A percentile compares a stretch with the other conserved stretches of the same genome.
Conservation (phyloP, 2,888 invertebrate genomes). For the Pecten maximus region DNA sequence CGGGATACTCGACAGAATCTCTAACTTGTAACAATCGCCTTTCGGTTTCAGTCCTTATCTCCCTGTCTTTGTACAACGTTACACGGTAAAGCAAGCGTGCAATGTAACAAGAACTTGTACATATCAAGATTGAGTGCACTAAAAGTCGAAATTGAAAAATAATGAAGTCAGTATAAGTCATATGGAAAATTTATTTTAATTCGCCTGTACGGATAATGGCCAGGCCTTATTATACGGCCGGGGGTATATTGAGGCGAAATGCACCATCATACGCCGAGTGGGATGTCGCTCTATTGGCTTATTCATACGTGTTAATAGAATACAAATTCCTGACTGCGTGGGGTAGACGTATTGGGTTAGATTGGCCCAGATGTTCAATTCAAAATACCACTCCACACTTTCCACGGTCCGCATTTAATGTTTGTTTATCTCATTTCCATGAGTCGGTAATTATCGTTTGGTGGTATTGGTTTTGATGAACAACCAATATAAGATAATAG, state of each 20-base stretch:
- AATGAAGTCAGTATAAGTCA: constrained; percentile 45
- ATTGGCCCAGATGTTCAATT: constrained; percentile 30
- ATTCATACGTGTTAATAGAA: constrained; percentile 29
- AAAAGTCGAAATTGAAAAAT: constrained; percentile 47
- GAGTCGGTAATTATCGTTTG: neutral
- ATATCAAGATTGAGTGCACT: constrained; percentile 50
- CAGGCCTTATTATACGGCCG: constrained; percentile 20
- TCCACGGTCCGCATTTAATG: neutral
- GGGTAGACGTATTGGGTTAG: constrained; percentile 20
- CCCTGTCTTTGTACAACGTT: constrained; percentile 23
- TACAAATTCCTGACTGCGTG: constrained; percentile 35
- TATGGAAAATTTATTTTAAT: constrained; percentile 46
- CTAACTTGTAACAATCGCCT: constrained; percentile 27
- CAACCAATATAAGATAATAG: too few relatives aligned
- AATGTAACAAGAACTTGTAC: constrained; percentile 46
- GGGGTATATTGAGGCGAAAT: constrained; percentile 28
- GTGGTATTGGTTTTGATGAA: too few relatives aligned
- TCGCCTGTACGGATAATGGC: constrained; percentile 14
- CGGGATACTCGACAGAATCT: neutral
- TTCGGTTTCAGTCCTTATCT: constrained; percentile 13
- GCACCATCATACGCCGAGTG: constrained; percentile 24
- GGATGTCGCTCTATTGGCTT: neutral
- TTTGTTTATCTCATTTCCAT: neutral
- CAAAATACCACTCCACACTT: neutral
- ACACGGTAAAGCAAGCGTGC: constrained; percentile 41